phyloP scores from a whole-genome alignment of 2,888 invertebrate genomes.

The Lycophotia porphyrea region DNA sequence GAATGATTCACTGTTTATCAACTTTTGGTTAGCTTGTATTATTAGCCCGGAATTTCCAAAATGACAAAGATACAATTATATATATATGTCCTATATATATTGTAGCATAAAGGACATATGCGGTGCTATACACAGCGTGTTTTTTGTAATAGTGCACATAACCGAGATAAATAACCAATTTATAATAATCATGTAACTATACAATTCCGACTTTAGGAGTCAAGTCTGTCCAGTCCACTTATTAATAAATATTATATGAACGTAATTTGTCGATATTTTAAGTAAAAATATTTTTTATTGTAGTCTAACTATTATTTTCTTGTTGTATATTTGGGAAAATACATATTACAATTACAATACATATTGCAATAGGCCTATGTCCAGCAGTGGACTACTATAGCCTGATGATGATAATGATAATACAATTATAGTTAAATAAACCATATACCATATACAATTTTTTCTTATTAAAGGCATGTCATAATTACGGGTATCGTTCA shows the following conservation, averaged over 20 bases:
- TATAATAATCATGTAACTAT: neutral
- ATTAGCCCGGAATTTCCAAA: neutral
- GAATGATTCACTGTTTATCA: constrained; percentile 6
- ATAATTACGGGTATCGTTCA: neutral
- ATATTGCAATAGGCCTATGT: too few relatives aligned
- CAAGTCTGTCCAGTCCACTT: neutral
- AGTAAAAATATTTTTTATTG: neutral
- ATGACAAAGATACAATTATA: too few relatives aligned
- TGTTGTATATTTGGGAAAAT: neutral
- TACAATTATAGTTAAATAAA: too few relatives aligned
- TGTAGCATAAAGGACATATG: neutral
- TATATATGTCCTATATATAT: neutral
- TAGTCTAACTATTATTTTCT: neutral
- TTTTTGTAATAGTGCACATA: neutral
- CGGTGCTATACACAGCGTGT: neutral
- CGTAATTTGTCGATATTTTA: too few relatives aligned
- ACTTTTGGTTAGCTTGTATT: constrained; percentile 1
- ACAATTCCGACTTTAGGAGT: neutral
- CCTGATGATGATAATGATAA: too few relatives aligned
- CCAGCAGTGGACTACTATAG: too few relatives aligned
- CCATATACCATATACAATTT: neutral
- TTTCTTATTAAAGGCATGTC: neutral
- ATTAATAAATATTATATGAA: neutral
- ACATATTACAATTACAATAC: too few relatives aligned
- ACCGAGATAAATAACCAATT: neutral